Base-by-base conservation (phyloP, 2,797 vertebrate genomes). In the Phalloptychus januarius region DNA sequence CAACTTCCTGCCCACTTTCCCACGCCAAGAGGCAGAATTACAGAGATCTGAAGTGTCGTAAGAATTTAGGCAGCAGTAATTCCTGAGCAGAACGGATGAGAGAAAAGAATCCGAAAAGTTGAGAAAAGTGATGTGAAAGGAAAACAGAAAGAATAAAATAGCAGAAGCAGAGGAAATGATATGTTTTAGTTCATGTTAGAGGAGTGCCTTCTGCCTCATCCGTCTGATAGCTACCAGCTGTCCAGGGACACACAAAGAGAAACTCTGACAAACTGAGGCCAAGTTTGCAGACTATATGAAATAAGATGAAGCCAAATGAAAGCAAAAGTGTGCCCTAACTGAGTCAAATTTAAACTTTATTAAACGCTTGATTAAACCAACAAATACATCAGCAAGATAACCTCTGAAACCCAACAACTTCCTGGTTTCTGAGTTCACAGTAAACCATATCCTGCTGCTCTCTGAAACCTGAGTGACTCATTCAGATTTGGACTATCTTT, bases 1-100 rank as follows among this genome's bases (percentile, higher is more conserved):
- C 50, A 72, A 90, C 91, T 92, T 94, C 91, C 92, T 93, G 92
- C 89, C 88, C 75, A 77, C 70, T 85, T 93, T 93, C 92, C 88
- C 92, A 93, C 86, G 88, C 77, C 65, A 2, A 80, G 23, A 83
- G 73, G 76, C 56, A 69, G 78, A 83, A 80, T 6, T 65, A 48
- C 52, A 38, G 77, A 85, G 85, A 89, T 90, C 79, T 84, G 69
- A 80, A 58, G 72, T 52, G 83, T 80, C 2, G 1, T 8, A 50
- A 36, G 45, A 50, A 23, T 48, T 46, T 11, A 69, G 28, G 75
- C 16, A 48, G 83, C 79, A 81, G 82, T 82, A 69, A 87, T 76
- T 86, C 65, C 28, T 18, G 23, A 63, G 50, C 44, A 73, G 2
- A 8, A 46, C 2, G 7, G 56, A 77, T 65, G 61, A 28, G 74